phyloP scores from a whole-genome alignment of 2,797 vertebrate genomes.

The Squalus acanthias region DNA sequence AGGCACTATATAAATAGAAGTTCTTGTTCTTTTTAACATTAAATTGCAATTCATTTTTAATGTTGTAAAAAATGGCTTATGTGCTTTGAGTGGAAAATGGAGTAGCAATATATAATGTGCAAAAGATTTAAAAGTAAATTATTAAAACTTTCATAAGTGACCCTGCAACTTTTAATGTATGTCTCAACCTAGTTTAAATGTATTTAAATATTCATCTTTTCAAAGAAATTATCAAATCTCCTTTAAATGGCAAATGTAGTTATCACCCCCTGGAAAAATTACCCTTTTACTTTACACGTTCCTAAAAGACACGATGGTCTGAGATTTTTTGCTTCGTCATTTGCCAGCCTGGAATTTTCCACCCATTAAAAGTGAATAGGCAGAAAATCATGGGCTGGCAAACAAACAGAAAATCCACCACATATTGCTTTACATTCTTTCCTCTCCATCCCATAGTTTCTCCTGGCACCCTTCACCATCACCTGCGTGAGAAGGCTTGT shows the following conservation, averaged over 20 bases:
- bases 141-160: slow-evolving; percentile 15
- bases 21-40: background rate
- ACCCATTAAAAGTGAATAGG: background rate
- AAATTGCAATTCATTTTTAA: slow-evolving; percentile 27
- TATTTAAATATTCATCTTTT: slow-evolving; percentile 15
- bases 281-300: background rate
- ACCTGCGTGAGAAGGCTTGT: background rate
- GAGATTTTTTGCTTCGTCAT: background rate
- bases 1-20: background rate
- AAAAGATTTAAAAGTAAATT: slow-evolving; percentile 6
- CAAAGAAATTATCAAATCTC: background rate
- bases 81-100: background rate
- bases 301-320: background rate
- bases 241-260: background rate
- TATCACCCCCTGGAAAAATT: background rate
- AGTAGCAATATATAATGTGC: background rate
- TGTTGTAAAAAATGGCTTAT: slow-evolving; percentile 25
- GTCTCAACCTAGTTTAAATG: background rate
- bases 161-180: slow-evolving; percentile 3
- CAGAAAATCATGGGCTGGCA: background rate
- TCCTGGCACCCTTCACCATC: background rate
- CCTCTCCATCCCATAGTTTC: background rate
- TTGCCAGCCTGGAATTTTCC: background rate
- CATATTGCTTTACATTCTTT: background rate
- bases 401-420: background rate